phyloP scores from a whole-genome alignment of 1,140 invertebrate species.

The Heliconius himera region DNA sequence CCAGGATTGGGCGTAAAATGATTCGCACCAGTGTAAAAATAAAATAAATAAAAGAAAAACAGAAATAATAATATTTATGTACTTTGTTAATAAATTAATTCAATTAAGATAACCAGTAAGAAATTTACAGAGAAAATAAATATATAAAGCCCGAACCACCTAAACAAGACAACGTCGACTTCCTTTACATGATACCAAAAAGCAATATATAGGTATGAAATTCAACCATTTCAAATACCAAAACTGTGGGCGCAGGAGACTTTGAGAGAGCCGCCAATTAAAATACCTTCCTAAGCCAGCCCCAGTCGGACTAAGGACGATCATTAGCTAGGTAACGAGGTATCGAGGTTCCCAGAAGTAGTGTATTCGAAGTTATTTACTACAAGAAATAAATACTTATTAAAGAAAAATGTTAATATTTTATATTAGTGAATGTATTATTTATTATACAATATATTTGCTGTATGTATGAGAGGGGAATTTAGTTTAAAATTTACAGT shows the following conservation, averaged over 20 bases:
- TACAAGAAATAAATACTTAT: neutral
- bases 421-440: neutral
- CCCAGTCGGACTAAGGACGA: constrained; percentile 30
- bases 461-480: too few species aligned
- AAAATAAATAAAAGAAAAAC: too few species aligned
- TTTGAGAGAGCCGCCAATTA: constrained; percentile 60
- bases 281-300: constrained; percentile 49
- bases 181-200: constrained; percentile 18
- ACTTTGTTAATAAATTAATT: too few species aligned
- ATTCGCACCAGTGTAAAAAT: too few species aligned
- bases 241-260: constrained; percentile 37
- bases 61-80: too few species aligned
- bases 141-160: neutral
- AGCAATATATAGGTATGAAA: constrained; percentile 29
- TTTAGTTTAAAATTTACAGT: too few species aligned
- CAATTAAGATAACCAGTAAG: too few species aligned
- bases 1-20: too few species aligned
- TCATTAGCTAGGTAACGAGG: constrained; percentile 39
- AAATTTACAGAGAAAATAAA: neutral
- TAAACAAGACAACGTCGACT: neutral
- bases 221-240: constrained; percentile 45
- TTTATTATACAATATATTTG: too few species aligned
- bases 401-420: neutral
- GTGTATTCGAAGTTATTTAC: neutral
- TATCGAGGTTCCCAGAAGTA: constrained; percentile 32